These are phyloP conservation scores for Melanocharis versteri DNA, from an alignment of 2,113 vertebrate species.

Conservation along the genomic window DNA sequence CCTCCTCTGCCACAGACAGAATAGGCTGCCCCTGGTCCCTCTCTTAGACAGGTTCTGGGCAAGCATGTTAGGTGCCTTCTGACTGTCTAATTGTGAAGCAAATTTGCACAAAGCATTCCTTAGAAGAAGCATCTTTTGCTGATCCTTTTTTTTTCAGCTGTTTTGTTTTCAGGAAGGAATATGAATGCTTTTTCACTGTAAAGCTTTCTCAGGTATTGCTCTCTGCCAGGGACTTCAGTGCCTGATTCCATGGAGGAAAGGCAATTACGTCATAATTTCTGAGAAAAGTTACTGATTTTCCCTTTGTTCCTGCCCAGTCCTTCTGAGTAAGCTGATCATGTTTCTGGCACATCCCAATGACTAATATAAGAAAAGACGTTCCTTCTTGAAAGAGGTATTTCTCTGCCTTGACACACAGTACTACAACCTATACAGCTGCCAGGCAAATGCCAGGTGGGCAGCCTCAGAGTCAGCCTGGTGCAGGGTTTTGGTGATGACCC, in stretches of 20 bases:
- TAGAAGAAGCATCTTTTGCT: background rate
- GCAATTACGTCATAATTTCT: slow-evolving; percentile 2
- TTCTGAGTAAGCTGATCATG: background rate
- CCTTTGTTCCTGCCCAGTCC: background rate
- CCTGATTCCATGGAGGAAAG: background rate
- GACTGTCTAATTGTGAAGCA: background rate
- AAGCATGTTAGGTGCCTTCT: background rate
- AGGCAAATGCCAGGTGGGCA: background rate
- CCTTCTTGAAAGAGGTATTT: background rate
- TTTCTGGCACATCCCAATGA: background rate
- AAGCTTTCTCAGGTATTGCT: slow-evolving; percentile 13
- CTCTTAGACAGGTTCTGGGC: background rate
- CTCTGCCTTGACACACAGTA: background rate
- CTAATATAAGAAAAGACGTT: background rate
- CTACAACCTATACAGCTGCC: background rate
- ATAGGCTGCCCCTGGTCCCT: background rate
- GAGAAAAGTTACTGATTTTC: slow-evolving; percentile 22
- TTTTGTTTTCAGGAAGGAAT: background rate
- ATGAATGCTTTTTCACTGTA: background rate
- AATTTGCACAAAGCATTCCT: background rate
- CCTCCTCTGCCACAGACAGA: background rate
- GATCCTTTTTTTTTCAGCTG: background rate
- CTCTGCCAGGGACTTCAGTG: background rate
- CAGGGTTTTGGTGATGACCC: background rate
- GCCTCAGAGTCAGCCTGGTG: background rate